Base-by-base conservation (phyloP, 2,797 vertebrate species). In the Sciaenops ocellatus region DNA sequence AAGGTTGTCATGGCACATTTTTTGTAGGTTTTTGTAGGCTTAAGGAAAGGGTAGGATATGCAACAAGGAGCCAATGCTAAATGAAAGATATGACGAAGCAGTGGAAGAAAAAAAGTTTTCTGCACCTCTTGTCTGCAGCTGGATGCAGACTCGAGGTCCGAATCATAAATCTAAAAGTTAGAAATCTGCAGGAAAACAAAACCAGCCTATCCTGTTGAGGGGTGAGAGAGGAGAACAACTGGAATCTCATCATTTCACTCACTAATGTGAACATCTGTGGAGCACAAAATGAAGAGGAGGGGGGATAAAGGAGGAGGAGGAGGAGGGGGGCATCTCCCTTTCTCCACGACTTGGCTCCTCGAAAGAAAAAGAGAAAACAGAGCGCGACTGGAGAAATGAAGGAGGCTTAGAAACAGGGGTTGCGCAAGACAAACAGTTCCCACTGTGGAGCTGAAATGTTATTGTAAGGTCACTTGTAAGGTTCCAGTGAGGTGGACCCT, bases 371-470 rank as follows among this genome's bases (percentile, higher is more conserved):
- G 48, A 80, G 64, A 89, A 90, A 87, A 86, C 71, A 67, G 68
- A 79, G 80, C 7, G 2, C 50, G 70, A 74, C 73, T 55, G 61
- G 60, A 81, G 76, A 76, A 82, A 79, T 44, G 78, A 82, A 87
- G 78, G 83, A 85, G 83, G 89, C 74, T 77, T 44, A 76, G 80
- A 90, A 71, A 87, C 70, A 80, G 72, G 73, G 85, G 84, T 90
- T 92, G 88, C 5, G 62, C 85, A 92, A 93, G 89, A 93, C 84
- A 92, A 91, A 93, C 91, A 92, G 74, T 80, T 73, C 60, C 93
- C 89, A 89, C 90, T 79, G 68, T 81, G 91, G 91, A 86, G 86
- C 93, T 94, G 92, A 90, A 88, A 90, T 93, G 92, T 94, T 94
- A 89, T 94, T 95, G 86, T 83, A 94, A 94, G 30, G 75, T 86